Evolutionary conservation across 37 sponge, comb jelly and placozoan genomes (phyloP).

Genomic region (Tethya wilhelma): DNA sequence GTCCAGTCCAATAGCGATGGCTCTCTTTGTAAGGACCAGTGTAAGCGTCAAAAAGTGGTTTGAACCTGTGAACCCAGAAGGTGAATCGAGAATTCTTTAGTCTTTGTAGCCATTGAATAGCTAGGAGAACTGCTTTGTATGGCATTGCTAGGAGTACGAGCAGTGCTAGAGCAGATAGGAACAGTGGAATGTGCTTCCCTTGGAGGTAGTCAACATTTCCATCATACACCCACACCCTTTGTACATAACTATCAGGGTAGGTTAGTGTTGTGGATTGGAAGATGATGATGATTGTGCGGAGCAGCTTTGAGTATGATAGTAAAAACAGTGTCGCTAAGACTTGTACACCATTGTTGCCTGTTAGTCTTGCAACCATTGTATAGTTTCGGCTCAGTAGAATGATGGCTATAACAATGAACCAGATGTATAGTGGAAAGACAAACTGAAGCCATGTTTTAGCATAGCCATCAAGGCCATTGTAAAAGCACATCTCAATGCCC

Average conservation of each 20-base stretch:
- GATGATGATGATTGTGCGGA: neutral
- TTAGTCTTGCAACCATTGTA: neutral
- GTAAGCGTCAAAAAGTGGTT: conserved; percentile 11
- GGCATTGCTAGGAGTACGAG: neutral
- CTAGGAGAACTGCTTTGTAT: neutral
- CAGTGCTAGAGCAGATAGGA: neutral
- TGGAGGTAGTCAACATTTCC: conserved; percentile 10
- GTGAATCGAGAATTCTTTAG: neutral
- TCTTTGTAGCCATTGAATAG: neutral
- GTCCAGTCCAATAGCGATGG: too few species aligned
- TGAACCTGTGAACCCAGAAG: neutral
- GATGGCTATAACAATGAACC: neutral
- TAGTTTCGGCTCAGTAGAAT: neutral
- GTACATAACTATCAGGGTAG: neutral
- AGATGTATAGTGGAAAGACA: too few species aligned
- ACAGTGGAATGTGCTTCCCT: neutral
- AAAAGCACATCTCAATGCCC: too few species aligned
- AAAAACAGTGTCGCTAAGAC: conserved; percentile 12
- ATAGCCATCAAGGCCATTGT: too few species aligned
- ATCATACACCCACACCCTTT: conserved; percentile 18
- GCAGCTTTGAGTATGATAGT: too few species aligned
- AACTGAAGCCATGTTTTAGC: too few species aligned
- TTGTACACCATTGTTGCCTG: neutral
- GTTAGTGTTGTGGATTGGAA: neutral
- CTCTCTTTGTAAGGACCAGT: too few species aligned